Evolutionary conservation across 1,140 invertebrate species (phyloP), one percentile per base, ranked within the genome.

Genomic region (Pseudomyrmex flavicornis): DNA sequence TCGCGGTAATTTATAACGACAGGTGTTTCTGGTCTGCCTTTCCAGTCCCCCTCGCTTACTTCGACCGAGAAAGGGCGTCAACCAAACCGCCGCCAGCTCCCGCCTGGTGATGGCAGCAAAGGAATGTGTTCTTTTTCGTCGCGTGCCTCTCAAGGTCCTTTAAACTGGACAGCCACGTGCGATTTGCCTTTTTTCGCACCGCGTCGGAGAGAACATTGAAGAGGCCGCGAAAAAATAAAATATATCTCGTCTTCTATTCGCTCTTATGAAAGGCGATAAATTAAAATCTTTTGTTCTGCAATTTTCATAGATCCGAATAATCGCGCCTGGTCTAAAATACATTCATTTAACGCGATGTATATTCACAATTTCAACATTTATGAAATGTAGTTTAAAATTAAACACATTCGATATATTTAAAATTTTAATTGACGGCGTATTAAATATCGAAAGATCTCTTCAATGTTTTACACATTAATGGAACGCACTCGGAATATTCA

Each of bases 1-100:
- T 73, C 73, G 83, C 65, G 74, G 80, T 88, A 88, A 88, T 88
- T 86, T 86, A 88, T 84, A 86, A 84, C 80, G 80, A 85, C 68
- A 66, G 75, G 80, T 86, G 82, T 83, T 80, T 22, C 66, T 52
- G n/a, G 76, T 17, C 52, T 48, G 17, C 20, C 50, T 26, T 10
- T 44, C 56, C n/a, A 17, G 35, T 35, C 20, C 74, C 73, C 8
- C 17, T 77, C 70, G 65, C 66, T 66, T 48, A 73, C 84, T 72
- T 50, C 20, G 63, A 82, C 50, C 56, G 65, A 73, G 85, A 82
- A 87, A 87, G 84, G 85, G 84, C 85, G 85, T 85, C 70, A 87
- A 85, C 84, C 85, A 54, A 80, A 63, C 69, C 74, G 59, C 72
- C 75, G 68, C 48, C 63, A 72, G 50, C 68, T 17, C 22, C 35